These are phyloP conservation scores for Lynx canadensis DNA, from an alignment of 2,113 vertebrate species.

Conservation along the genomic window DNA sequence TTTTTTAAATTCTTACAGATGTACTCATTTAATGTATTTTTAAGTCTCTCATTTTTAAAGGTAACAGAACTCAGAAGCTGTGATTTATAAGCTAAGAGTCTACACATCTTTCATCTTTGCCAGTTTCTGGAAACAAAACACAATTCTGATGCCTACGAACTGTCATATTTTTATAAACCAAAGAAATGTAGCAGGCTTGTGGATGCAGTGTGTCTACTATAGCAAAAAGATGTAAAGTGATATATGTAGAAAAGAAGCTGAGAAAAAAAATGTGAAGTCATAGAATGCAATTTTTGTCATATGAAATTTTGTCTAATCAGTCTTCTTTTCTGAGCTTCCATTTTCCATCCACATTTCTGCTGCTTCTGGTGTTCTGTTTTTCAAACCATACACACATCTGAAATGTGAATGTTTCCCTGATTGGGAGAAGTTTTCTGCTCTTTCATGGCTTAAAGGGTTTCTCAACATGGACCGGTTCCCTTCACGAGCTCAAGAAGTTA, in stretches of 20 bases:
- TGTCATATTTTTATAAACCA: background rate
- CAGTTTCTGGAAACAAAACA: constrained; percentile 41
- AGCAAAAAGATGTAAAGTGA: background rate
- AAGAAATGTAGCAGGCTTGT: background rate
- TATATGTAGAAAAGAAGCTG: background rate
- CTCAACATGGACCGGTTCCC: background rate
- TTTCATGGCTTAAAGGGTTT: background rate
- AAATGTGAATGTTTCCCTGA: constrained; percentile 34
- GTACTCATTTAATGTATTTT: constrained; percentile 28
- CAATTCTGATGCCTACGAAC: background rate
- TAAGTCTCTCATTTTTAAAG: constrained; percentile 19
- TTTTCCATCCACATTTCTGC: constrained; percentile 14
- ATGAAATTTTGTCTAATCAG: background rate
- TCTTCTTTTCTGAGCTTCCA: constrained; percentile 2
- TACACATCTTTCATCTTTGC: constrained; percentile 12
- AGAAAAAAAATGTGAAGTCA: background rate
- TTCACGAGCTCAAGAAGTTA: background rate
- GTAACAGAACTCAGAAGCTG: background rate
- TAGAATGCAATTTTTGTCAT: background rate
- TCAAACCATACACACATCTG: background rate
- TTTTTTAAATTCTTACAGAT: constrained; percentile 24
- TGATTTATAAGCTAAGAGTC: background rate
- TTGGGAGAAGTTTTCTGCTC: background rate
- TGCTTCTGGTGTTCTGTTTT: constrained; percentile 43
- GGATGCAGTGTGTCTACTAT: background rate